Conservation (phyloP, 92 coral and sea anemone species). For the Virgularia gustaviana region DNA sequence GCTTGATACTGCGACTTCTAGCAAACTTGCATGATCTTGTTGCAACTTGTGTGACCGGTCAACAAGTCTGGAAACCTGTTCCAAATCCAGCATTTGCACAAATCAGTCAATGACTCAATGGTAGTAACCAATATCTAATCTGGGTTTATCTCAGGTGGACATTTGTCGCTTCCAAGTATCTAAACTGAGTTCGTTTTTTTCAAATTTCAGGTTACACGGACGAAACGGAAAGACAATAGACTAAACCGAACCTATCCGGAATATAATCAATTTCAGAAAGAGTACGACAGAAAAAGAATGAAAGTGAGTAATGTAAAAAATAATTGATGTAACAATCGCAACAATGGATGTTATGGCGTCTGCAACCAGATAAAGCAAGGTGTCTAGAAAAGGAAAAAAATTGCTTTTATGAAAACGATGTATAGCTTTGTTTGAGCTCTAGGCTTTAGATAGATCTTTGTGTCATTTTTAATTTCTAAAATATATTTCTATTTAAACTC, state of each 20-base stretch:
- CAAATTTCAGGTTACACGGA: conserved; percentile 58
- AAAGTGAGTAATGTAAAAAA: conserved; percentile 54
- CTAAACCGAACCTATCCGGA: conserved; percentile 22
- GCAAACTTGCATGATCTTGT: neutral
- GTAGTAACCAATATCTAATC: no score
- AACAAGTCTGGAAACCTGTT: neutral
- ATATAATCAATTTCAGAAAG: conserved; percentile 70
- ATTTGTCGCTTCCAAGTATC: no score
- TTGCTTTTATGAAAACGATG: no score
- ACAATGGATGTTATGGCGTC: no score
- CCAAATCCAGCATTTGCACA: neutral
- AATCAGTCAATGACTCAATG: no score
- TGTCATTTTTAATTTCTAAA: neutral
- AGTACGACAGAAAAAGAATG: conserved; percentile 62
- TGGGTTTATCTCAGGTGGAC: no score
- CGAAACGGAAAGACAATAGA: conserved; percentile 51
- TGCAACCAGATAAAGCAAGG: no score
- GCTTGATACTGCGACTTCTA: no score
- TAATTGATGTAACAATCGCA: no score
- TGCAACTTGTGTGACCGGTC: neutral
- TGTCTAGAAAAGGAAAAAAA: no score
- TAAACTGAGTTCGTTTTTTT: neutral
- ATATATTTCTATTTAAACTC: neutral
- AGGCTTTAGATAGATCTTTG: neutral
- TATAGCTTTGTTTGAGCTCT: neutral